Evolutionary conservation across 2,888 invertebrate genomes (phyloP), one percentile per base, ranked within the genome.

Genomic region (Leptopilina drosophilae): DNA sequence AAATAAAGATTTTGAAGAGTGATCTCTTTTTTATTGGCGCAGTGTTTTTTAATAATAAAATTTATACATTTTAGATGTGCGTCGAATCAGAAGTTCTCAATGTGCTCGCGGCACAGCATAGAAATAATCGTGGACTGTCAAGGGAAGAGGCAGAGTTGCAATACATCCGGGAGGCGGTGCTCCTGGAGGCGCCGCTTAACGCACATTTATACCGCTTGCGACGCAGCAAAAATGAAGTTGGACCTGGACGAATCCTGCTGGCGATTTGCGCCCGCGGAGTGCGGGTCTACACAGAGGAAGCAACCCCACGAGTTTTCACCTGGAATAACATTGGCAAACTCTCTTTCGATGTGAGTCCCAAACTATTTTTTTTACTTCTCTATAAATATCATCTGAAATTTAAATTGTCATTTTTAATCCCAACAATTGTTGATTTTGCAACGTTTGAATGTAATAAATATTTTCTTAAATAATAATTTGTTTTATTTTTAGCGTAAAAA

Each of bases 271-370:
- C 98, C 69, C 96, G 96, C 89, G 98, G 98, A 77, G 95, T 99
- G 81, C 96, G 97, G 92, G 96, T 98, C 84, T 95, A 97, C 85
- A 95, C 95, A 46, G 95, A 95, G 90, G 95, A 94, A 93, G 94
- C 93, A 85, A 89, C 87, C 15, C 89, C 90, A 11, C 85, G 90
- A 76, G 85, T 96, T 84, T 98, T 98, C 90, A 95, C 97, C 80
- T 99, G 99, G 99, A 97, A 97, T 88, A 97, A 97, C 87, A 99
- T 99, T 83, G 97, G 97, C 83, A 98, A 98, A 93, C 93, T 99
- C 20, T 97, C 97, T 91, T 99, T 98, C 92, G 98, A 99, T 92
- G 94, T 94, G 89, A 93, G 93, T 91, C 59, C 56, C n/a, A 33
- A 77, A 77, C 49, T 9, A 33, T 46, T 20, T 59, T 46, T 46